Evolutionary conservation across 1,140 invertebrate genomes (phyloP).

Genomic region (Drosophila novamexicana): DNA sequence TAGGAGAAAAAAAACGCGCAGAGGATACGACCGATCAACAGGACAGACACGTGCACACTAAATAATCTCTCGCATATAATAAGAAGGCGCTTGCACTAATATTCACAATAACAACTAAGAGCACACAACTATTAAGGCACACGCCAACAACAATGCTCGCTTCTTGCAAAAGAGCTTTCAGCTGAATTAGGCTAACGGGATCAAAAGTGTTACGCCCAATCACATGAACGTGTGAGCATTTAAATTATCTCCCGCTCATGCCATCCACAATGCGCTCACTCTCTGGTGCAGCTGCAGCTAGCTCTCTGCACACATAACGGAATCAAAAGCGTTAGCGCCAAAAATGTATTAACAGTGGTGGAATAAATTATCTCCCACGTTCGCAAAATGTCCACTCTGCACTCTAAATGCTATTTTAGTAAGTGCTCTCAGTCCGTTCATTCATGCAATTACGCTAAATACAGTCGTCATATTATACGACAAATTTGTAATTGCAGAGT

Average conservation of each 20-base stretch:
- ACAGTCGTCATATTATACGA: too few species aligned
- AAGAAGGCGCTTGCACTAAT: neutral
- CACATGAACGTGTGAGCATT: too few species aligned
- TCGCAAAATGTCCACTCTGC: neutral
- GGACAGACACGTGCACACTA: neutral
- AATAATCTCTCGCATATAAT: neutral
- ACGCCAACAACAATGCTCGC: neutral
- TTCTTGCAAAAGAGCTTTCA: too few species aligned
- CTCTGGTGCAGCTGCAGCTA: neutral
- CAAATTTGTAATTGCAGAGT: too few species aligned
- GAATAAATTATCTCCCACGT: neutral
- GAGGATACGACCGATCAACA: too few species aligned
- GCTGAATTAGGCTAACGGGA: too few species aligned
- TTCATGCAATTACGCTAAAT: too few species aligned
- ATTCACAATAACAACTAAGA: neutral
- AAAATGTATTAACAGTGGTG: neutral
- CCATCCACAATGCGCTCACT: neutral
- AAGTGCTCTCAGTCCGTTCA: too few species aligned
- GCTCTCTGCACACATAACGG: neutral
- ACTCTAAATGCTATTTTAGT: too few species aligned
- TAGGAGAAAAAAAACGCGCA: neutral
- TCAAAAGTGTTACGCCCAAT: too few species aligned
- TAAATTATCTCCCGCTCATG: neutral
- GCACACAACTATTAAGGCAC: neutral
- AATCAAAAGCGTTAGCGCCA: neutral